Evolutionary conservation across 2,113 vertebrate genomes (phyloP).

Genomic region (Hyla sarda): DNA sequence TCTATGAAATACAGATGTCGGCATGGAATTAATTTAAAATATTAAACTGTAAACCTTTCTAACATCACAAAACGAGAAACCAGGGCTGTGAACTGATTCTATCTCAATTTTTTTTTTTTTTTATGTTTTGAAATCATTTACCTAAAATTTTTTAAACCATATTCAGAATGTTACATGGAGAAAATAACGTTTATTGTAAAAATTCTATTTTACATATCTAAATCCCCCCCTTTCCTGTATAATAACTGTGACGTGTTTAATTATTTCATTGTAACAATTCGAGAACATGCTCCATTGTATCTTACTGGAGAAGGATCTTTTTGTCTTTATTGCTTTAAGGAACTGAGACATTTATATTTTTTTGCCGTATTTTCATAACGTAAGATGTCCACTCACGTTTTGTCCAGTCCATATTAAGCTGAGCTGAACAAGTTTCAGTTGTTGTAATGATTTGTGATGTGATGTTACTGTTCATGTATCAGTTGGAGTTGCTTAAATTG

Average conservation of each 20-base stretch:
- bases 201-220: constrained; percentile 47
- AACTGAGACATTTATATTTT: constrained; percentile 55
- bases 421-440: constrained; percentile 72
- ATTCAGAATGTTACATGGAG: constrained; percentile 38
- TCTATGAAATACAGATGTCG: constrained; percentile 53
- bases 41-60: constrained; percentile 56
- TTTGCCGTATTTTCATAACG: constrained; percentile 54
- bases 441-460: constrained; percentile 73
- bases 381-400: constrained; percentile 67
- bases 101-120: constrained; percentile 2
- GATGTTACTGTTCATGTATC: constrained; percentile 75
- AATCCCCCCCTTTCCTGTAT: neutral
- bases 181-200: constrained; percentile 29
- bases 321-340: constrained; percentile 56
- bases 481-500: constrained; percentile 70
- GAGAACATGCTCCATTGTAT: constrained; percentile 20
- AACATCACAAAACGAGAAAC: constrained; percentile 53
- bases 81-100: constrained; percentile 35
- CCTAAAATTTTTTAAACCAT: constrained; percentile 49
- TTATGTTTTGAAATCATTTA: constrained; percentile 42
- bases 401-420: constrained; percentile 68
- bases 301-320: constrained; percentile 20
- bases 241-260: constrained; percentile 10
- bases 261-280: neutral
- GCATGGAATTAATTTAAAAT: constrained; percentile 61